Conservation (phyloP, 2,797 vertebrate genomes). For the Trachops cirrhosus region DNA sequence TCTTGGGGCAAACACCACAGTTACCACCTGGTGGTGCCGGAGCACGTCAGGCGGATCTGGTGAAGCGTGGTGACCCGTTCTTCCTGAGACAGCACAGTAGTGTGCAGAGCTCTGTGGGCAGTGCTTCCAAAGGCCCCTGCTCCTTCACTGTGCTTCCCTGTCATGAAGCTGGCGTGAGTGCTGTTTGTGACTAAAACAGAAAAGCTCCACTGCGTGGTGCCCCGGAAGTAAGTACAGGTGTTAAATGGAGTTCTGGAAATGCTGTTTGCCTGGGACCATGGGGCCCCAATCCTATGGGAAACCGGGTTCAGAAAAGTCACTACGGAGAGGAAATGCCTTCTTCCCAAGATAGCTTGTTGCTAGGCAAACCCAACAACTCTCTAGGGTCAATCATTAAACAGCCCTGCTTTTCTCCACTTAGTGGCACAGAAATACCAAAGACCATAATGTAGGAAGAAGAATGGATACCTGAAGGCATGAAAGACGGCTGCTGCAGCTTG, state of each 20-base stretch:
- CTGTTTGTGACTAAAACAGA: not conserved
- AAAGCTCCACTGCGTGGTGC: not conserved
- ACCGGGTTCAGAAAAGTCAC: not conserved
- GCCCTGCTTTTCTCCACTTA: not conserved
- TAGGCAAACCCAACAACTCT: not conserved
- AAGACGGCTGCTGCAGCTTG: not conserved
- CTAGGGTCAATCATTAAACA: not conserved
- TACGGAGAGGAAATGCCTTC: not conserved
- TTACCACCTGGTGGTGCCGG: not conserved
- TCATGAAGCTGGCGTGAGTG: not conserved
- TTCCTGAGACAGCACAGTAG: not conserved
- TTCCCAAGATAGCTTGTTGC: not conserved
- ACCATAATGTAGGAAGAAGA: not conserved
- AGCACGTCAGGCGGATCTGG: not conserved
- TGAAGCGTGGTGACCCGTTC: not conserved
- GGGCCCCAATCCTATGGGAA: not conserved
- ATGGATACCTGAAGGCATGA: not conserved
- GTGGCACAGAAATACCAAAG: not conserved
- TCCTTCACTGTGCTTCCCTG: not conserved
- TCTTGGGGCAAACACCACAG: not conserved
- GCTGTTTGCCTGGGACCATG: not conserved
- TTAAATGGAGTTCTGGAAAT: not conserved
- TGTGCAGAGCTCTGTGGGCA: not conserved
- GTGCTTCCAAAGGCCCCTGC: too few species aligned
- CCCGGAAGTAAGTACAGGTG: accelerated